phyloP scores from a whole-genome alignment of 2,113 vertebrate genomes.

The Caranx ignobilis region DNA sequence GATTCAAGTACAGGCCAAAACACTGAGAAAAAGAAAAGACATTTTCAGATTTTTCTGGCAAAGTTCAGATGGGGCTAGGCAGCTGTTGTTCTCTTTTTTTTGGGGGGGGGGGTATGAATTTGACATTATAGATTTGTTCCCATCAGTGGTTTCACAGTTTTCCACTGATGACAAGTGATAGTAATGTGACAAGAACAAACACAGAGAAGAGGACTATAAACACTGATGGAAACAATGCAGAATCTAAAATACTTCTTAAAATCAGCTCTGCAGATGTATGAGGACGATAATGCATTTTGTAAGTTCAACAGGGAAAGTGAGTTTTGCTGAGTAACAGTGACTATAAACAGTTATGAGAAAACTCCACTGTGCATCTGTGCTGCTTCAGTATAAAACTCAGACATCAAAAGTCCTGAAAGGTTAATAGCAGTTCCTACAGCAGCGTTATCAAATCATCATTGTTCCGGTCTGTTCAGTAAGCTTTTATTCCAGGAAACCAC shows the following conservation, averaged over 20 bases:
- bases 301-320: neutral
- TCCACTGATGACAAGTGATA: neutral
- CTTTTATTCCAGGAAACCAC: neutral
- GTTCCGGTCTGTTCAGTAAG: neutral
- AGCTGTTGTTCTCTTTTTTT: neutral
- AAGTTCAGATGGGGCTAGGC: neutral
- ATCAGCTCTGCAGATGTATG: neutral
- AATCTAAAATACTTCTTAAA: neutral
- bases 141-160: neutral
- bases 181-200: neutral
- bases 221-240: neutral
- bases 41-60: neutral
- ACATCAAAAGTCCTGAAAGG: neutral
- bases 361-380: neutral
- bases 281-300: neutral
- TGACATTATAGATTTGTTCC: neutral
- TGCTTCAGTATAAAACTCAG: neutral
- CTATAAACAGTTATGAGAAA: neutral
- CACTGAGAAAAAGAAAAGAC: neutral
- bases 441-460: neutral
- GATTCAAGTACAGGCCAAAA: neutral
- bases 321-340: neutral
- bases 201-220: neutral
- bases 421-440: neutral
- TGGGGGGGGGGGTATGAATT: too few relatives aligned